Evolutionary conservation across 2,797 vertebrate genomes (phyloP).

Genomic region (Phalanger gymnotis): DNA sequence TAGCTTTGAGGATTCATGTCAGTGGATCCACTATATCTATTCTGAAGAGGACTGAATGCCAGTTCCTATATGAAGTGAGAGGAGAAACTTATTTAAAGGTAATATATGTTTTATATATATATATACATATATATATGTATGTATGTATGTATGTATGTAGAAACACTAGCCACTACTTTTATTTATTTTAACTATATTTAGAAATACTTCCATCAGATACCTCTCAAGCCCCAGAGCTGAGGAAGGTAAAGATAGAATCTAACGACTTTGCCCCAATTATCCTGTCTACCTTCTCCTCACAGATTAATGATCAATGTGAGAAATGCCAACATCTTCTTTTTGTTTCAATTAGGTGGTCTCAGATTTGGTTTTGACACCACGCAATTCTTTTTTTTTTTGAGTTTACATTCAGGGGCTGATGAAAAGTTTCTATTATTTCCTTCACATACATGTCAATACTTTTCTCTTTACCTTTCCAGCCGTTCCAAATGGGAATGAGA

Average conservation of each 20-base stretch:
- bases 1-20: conserved; percentile 95
- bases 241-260: background rate
- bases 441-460: background rate
- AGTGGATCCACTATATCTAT: conserved; percentile 93
- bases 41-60: conserved; percentile 93
- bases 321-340: background rate
- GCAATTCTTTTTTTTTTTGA: background rate
- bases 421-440: conserved; percentile 20
- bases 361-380: background rate
- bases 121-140: too few species aligned
- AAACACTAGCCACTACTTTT: background rate
- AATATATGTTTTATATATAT: too few species aligned
- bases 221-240: background rate
- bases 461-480: background rate
- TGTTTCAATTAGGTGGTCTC: background rate
- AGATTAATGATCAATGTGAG: background rate
- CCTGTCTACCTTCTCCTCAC: background rate
- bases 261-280: background rate
- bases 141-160: too few species aligned
- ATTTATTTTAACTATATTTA: background rate
- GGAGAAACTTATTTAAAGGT: conserved; percentile 98
- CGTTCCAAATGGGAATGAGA: background rate
- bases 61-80: conserved; percentile 92
- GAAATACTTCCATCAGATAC: background rate
- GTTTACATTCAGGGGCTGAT: background rate